Percentiles rank a stretch among this genome's conserved stretches.
phyloP scores from a whole-genome alignment of 2,888 invertebrate species.

The Aleiodes testaceus region DNA sequence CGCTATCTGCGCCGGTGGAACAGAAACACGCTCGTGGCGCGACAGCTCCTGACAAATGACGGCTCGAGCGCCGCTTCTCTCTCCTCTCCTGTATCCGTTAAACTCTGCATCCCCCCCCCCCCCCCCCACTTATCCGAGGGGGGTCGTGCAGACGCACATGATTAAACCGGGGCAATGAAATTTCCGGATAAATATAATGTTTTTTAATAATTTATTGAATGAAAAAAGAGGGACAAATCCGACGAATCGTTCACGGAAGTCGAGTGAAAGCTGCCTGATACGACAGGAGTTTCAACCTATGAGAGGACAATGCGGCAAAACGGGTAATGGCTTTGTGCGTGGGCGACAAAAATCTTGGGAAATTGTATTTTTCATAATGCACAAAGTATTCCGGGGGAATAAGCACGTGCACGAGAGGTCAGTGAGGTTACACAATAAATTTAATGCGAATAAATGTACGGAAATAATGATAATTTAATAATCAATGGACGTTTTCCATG shows the following conservation, averaged over 20 bases:
- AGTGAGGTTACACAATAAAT: background rate
- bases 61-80: constrained; percentile 67
- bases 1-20: constrained; percentile 72
- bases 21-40: constrained; percentile 72
- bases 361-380: background rate
- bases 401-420: background rate
- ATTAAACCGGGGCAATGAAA: constrained; percentile 67
- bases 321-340: constrained; percentile 12
- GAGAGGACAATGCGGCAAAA: background rate
- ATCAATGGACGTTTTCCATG: constrained; percentile 32
- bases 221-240: background rate
- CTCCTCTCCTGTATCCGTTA: constrained; percentile 51
- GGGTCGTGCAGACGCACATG: constrained; percentile 58
- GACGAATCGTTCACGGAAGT: constrained; percentile 30
- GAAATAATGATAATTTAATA: constrained; percentile 30
- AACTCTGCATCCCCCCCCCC: constrained; percentile 23
- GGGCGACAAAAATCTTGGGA: constrained; percentile 17
- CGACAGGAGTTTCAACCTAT: constrained; percentile 7
- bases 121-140: constrained; percentile 52
- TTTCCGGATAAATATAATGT: constrained; percentile 51
- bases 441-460: background rate
- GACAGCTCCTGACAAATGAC: constrained; percentile 73
- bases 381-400: background rate
- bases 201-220: background rate
- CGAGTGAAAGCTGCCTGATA: constrained; percentile 17